Evolutionary conservation across 2,797 vertebrate species (phyloP).

Genomic region (Cuculus canorus): DNA sequence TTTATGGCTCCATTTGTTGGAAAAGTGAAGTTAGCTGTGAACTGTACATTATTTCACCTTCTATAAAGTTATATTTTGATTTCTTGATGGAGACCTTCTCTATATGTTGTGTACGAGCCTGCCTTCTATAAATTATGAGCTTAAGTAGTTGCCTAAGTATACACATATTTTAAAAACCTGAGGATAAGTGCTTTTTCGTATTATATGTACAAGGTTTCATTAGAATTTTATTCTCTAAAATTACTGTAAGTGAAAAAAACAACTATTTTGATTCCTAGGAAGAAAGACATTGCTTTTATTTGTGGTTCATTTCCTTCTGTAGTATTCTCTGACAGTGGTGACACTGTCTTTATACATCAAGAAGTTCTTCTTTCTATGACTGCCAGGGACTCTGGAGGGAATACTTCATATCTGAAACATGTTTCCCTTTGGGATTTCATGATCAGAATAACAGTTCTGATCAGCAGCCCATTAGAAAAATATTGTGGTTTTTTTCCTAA

Average conservation of each 20-base stretch:
- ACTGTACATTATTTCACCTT: conserved; percentile 52
- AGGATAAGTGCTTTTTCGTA: background rate
- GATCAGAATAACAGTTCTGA: conserved; percentile 79
- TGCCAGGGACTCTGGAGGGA: conserved; percentile 78
- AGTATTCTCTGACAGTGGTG: conserved; percentile 80
- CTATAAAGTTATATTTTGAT: conserved; percentile 56
- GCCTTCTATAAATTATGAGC: background rate
- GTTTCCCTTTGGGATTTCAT: conserved; percentile 79
- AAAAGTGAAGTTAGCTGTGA: conserved; percentile 63
- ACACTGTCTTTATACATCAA: conserved; percentile 83
- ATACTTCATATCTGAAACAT: conserved; percentile 78
- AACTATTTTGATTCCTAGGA: conserved; percentile 63
- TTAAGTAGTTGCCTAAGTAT: background rate
- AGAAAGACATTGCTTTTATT: conserved; percentile 74
- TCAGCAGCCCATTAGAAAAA: conserved; percentile 76
- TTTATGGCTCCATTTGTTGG: conserved; percentile 70
- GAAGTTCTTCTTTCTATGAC: conserved; percentile 75
- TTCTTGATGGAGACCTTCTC: background rate
- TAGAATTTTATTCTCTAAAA: conserved; percentile 17
- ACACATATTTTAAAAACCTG: background rate
- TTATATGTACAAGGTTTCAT: background rate
- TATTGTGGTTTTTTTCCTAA: background rate
- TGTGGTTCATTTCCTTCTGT: conserved; percentile 81
- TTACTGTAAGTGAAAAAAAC: conserved; percentile 15
- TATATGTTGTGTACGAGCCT: background rate